phyloP scores from a whole-genome alignment of 2,797 vertebrate species.

The Poecilia velifera region DNA sequence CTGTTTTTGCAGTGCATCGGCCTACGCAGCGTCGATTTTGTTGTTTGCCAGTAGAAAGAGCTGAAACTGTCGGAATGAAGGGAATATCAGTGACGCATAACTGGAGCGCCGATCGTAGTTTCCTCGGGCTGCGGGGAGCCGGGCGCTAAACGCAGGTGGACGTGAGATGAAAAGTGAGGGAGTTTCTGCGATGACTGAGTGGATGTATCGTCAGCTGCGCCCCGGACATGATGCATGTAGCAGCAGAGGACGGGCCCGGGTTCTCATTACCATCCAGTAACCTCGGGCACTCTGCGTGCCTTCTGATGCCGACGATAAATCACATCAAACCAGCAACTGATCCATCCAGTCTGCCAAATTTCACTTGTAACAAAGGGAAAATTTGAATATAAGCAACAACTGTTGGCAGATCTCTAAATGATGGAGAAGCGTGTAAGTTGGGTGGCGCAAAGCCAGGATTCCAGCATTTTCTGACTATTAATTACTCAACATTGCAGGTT shows the following conservation, averaged over 20 bases:
- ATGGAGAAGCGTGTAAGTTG: not conserved
- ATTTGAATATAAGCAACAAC: not conserved
- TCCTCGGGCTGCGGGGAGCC: conserved; percentile 46
- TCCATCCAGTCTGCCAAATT: conserved; percentile 19
- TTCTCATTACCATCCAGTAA: conserved; percentile 40
- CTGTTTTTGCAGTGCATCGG: not conserved
- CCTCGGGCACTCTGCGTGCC: conserved; percentile 27
- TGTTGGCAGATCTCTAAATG: conserved; percentile 11
- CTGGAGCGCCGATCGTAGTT: conserved; percentile 44
- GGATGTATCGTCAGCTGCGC: conserved; percentile 54
- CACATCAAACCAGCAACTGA: conserved; percentile 28
- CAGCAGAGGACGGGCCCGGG: conserved; percentile 10
- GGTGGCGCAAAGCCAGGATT: not conserved
- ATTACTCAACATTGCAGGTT: not conserved
- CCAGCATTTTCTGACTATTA: not conserved
- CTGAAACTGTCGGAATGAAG: conserved; percentile 74
- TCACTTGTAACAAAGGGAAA: conserved; percentile 6
- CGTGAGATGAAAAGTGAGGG: not conserved
- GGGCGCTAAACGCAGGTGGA: not conserved
- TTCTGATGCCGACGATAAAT: conserved; percentile 29
- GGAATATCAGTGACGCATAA: conserved; percentile 78
- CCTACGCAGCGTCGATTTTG: conserved; percentile 22
- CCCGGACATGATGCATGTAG: conserved; percentile 51
- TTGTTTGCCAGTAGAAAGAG: conserved; percentile 59
- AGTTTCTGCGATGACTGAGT: conserved; percentile 17